Base-by-base conservation (phyloP, 2,797 vertebrate genomes). In the Pantherophis alleghaniensis region DNA sequence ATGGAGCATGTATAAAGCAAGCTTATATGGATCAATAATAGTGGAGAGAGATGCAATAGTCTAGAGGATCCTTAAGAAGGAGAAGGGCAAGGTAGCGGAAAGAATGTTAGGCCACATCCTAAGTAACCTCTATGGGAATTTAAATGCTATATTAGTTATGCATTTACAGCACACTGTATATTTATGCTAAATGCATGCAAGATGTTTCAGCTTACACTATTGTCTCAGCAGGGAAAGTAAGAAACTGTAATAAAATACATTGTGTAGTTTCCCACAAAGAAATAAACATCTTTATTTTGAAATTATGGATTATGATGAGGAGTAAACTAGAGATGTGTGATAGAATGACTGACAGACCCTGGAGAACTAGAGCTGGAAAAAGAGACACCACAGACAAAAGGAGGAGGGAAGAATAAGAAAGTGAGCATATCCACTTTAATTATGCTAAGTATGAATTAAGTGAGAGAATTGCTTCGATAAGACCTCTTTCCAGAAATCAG, bases 1-100 rank as follows among this genome's bases (percentile, higher is more conserved):
- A 94, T 91, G 91, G 89, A 91, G 37, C 13, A 24, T 61, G 57
- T 66, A 57, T 93, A 90, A 26, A 90, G 28, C 60, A 93, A 94
- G 94, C 92, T 88, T 89, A 51, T 74, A 0, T 47, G 88, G 32
- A 79, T 60, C 90, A 92, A 26, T 88, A 74, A 0, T 47, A 9
- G 9, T 0, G 91, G 59, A 14, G 18, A 90, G 69, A 56, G 63
- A 47, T 90, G 95, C 28, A 37, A 88, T 32, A 69, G 53, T n/a
- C 87, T 88, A 89, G 69, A 20, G 51, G 32, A 4, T 55, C 92
- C 20, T 7, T 87, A 42, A 86, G 91, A 74, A 55, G 63, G 28
- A 53, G 88, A 79, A 61, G 51, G 55, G n/a, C 28, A 74, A 56
- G 32, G 10, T 47, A 12, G 14, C 61, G 28, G 90, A 42, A 59